A percentile compares a stretch with the other conserved stretches of the same genome.
These are phyloP conservation scores for Parapsyche elsis DNA, from an alignment of 1,140 invertebrate species.

Conservation along the genomic window DNA sequence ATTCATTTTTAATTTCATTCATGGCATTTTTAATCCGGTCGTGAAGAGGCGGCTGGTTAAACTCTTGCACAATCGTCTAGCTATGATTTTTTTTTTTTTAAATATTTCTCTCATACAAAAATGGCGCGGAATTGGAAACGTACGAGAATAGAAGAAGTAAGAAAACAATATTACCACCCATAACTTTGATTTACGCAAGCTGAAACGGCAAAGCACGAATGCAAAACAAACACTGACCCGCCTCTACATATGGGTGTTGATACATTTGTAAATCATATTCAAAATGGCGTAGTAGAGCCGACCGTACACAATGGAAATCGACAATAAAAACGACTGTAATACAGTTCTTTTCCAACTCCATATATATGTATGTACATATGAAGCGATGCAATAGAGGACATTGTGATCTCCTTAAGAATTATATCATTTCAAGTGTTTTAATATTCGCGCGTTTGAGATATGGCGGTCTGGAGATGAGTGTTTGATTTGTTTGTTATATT, in stretches of 20 bases:
- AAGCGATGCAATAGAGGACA: no score
- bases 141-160: neutral
- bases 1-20: no score
- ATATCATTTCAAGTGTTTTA: no score
- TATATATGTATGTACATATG: no score
- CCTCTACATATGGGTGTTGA: constrained; percentile 5
- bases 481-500: constrained; percentile 34
- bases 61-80: no score
- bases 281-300: constrained; percentile 37
- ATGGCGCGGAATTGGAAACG: neutral
- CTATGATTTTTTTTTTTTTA: no score
- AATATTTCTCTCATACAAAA: neutral
- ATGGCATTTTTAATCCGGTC: no score
- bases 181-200: constrained; percentile 26
- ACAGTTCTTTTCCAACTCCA: no score
- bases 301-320: neutral
- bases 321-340: no score
- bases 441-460: neutral
- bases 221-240: neutral
- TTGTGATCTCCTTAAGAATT: no score
- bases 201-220: constrained; percentile 1
- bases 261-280: constrained; percentile 42
- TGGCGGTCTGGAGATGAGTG: neutral
- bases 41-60: no score
- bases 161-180: constrained; percentile 11